Base-by-base conservation (phyloP, 2,888 invertebrate species). In the Myathropa florea region DNA sequence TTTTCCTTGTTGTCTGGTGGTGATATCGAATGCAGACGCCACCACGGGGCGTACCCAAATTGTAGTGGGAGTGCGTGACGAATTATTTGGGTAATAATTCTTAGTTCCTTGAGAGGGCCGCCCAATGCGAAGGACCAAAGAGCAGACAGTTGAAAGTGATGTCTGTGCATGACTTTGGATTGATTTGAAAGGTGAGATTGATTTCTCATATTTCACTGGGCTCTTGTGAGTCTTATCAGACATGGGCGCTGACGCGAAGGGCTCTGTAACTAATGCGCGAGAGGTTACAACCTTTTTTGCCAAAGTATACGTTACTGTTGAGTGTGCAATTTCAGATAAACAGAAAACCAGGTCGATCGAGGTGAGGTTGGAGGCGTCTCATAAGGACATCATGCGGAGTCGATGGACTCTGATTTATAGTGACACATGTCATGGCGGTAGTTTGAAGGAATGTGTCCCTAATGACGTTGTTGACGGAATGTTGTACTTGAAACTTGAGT, bases 81-180 rank as follows among this genome's bases (percentile, higher is more conserved):
- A 85, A 65, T 85, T 65, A 85, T 85, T 85, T 67, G 10, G 33
- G 76, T 76, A 81, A 85, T 85, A 63, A 76, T 33, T 80, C 75
- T 71, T 65, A n/a, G 18, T 46, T 46, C 46, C 7, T 12, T 23
- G 23, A 4, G 57, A 23, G 57, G 53, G n/a, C 46, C n/a, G 6
- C 18, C 46, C n/a, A n/a, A 46, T 46, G 21, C 12, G 2, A 9
- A 6, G 14, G 53, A 67, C 36, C 36, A 12, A 4, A 46, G n/a
- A 30, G 53, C 57, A 61, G 26, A 39, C 21, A 57, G 26, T 23
- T 59, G 64, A 57, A 70, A 70, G 75, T 36, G 64, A 84, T 80
- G 70, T 76, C 80, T 80, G 83, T 61, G 33, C 71, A 76, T 81
- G 84, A 80, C 81, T 80, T 65, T 4, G 67, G 77, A 85, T 81